These are phyloP conservation scores for Rhinophrynus dorsalis DNA, from an alignment of 2,797 vertebrate genomes.

Conservation along the genomic window DNA sequence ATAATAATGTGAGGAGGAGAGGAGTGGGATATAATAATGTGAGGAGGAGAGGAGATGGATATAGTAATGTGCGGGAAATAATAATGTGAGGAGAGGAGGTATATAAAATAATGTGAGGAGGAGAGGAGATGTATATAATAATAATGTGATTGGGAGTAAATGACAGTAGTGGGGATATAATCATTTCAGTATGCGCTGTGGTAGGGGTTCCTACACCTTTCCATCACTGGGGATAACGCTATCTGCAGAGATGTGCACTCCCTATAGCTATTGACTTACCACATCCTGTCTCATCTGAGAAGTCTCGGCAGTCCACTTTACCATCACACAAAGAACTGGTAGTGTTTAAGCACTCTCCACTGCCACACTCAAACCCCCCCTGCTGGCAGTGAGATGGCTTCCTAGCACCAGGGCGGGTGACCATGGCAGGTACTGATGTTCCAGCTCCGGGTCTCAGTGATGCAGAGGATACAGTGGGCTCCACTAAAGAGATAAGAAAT, in stretches of 20 bases:
- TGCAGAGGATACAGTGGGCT: not conserved
- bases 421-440: not conserved
- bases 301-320: conserved; percentile 24
- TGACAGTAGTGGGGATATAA: too few relatives aligned
- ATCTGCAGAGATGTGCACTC: not conserved
- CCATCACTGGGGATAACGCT: not conserved
- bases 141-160: too few relatives aligned
- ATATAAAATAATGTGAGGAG: too few relatives aligned
- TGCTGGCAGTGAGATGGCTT: conserved; percentile 3
- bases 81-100: too few relatives aligned
- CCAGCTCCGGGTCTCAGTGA: not conserved
- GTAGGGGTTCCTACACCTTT: not conserved
- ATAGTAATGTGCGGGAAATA: too few relatives aligned
- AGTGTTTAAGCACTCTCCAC: conserved; percentile 35
- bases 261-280: conserved; percentile 10
- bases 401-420: not conserved
- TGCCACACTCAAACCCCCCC: conserved; percentile 39
- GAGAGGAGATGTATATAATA: too few relatives aligned
- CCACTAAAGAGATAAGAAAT: not conserved
- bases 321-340: conserved; percentile 33
- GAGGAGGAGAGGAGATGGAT: too few relatives aligned
- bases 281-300: conserved; percentile 44
- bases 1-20: too few relatives aligned
- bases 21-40: too few relatives aligned
- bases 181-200: too few relatives aligned